phyloP scores from a whole-genome alignment of 2,113 vertebrate species.

The Acrocephalus kingi region DNA sequence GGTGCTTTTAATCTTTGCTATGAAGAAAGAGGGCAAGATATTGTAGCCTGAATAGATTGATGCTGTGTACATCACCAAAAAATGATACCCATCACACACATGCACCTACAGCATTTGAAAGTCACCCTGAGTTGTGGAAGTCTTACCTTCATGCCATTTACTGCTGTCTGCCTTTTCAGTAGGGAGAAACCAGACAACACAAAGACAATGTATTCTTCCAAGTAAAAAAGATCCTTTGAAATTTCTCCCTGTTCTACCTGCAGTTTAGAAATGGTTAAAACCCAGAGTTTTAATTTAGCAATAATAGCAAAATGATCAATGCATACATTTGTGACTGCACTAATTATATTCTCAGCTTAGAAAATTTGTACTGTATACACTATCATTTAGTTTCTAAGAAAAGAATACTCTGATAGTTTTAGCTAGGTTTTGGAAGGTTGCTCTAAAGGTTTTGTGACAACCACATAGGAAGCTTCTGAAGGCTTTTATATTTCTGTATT shows the following conservation, averaged over 20 bases:
- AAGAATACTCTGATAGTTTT: background rate
- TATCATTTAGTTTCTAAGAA: constrained; percentile 5
- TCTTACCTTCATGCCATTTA: background rate
- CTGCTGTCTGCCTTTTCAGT: background rate
- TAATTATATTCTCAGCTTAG: constrained; percentile 13
- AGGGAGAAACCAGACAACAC: background rate
- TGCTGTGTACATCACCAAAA: background rate
- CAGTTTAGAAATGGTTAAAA: background rate
- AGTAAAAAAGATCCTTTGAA: background rate
- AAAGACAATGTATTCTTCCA: background rate
- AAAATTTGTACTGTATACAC: background rate
- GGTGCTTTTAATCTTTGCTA: background rate
- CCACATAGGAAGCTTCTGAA: background rate
- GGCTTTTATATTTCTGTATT: background rate
- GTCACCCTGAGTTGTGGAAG: background rate
- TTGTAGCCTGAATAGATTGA: background rate
- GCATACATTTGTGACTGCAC: background rate
- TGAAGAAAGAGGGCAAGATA: background rate
- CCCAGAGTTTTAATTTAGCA: background rate
- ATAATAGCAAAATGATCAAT: background rate
- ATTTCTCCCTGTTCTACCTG: background rate
- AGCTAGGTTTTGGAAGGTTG: background rate
- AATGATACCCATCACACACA: background rate
- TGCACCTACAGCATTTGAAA: background rate
- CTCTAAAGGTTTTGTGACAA: background rate